Base-by-base conservation (phyloP, 2,888 invertebrate genomes). In the Eristalis pertinax region DNA sequence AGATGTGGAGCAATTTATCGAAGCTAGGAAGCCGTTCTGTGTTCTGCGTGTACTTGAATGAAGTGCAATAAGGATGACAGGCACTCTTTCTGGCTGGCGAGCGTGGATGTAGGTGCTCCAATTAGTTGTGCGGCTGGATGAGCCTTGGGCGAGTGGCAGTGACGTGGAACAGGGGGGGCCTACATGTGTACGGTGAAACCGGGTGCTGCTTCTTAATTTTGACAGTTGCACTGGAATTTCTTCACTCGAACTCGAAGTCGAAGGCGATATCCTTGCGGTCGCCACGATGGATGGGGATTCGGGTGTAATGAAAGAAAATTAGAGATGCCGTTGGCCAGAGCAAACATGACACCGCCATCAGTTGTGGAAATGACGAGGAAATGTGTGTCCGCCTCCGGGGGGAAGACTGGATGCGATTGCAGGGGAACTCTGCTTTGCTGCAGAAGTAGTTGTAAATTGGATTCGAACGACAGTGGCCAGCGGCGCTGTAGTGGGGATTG, bases 1-100 rank as follows among this genome's bases (percentile, higher is more conserved):
- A 68, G 35, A 58, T 56, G 38, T 64, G 69, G 41, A 67, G 13
- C 56, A 63, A 73, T 76, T 63, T 74, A 69, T 78, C 63, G 68
- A 19, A 35, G 29, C 68, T 68, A 69, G 74, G 73, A 68, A 69
- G 63, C 13, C 10, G 24, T 72, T 50, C 19, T 8, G 11, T 74
- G n/a, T 60, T 35, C 58, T 26, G 32, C 62, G 29, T 24, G 56
- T 80, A 70, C 73, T 81, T 78, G 73, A 74, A 35, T 82, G 70
- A 76, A 76, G 76, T 76, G 50, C 50, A 64, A 35, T 38, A 77
- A 81, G 85, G 81, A 82, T 85, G 85, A 78, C 85, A 82, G 32
- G 22, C 76, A 76, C 29, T 62, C 69, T 62, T 11, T 26, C 58
- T 15, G 68, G 22, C 35, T 60, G 60, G 74, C 80, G 69, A 56